Base-by-base conservation (phyloP, 2,113 vertebrate species). In the Nannobrachium achirus region DNA sequence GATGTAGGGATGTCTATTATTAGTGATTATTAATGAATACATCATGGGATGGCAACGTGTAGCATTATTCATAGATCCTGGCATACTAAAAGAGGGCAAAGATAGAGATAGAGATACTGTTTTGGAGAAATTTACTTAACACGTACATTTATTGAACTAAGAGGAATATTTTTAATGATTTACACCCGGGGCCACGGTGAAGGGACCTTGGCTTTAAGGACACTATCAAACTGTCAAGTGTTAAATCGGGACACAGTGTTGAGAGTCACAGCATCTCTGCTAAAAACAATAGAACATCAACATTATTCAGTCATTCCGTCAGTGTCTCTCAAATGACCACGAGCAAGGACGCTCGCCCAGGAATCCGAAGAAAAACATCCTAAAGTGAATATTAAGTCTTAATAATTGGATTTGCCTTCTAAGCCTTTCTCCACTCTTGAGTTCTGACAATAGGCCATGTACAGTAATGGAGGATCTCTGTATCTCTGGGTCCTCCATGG, bases 321-420 rank as follows among this genome's bases (percentile, higher is more conserved):
- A 63, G 61, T 33, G 25, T 68, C 63, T 69, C 67, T 78, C 46
- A 58, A 80, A 77, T 84, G 77, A 75, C 78, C 87, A 85, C 74
- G 67, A 77, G 67, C 74, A 79, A 79, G 71, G 65, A 81, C 73
- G 74, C 55, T 63, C 71, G 58, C 44, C 50, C 33, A 63, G 67
- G 78, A n/a, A 83, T 74, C 73, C 68, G 25, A 76, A 33, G 6
- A 25, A 33, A 2, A 51, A 39, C 49, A 63, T 69, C 57, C 69
- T 64, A 79, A 88, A 84, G 78, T 81, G 88, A 89, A 85, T 88
- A 88, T 87, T 84, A 88, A 85, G 66, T 77, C 60, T n/a, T 81
- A 87, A 84, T 88, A 89, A 90, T 85, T 89, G 80, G 83, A 88
- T 90, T 91, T 85, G 71, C 76, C 80, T 85, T 56, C 72, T 82